Conservation (phyloP, 2,888 invertebrate genomes). For the Muscina levida region DNA sequence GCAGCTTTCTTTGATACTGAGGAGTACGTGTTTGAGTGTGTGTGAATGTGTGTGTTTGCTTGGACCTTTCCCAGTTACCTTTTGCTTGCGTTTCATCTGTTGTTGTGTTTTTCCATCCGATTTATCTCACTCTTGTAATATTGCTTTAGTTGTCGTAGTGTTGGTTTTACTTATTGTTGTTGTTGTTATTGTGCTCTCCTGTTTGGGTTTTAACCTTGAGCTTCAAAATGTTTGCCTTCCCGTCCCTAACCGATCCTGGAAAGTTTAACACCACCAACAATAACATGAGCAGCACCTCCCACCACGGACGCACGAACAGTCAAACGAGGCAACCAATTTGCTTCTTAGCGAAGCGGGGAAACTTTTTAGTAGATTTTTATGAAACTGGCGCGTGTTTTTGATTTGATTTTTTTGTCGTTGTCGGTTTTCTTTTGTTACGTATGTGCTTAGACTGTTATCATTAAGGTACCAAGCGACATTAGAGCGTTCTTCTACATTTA, state of each 20-base stretch:
- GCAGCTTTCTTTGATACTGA: neutral
- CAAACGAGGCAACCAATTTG: too few relatives aligned
- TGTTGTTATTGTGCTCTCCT: neutral
- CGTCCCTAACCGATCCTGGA: neutral
- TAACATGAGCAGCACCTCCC: neutral
- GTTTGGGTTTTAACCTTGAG: constrained; percentile 62
- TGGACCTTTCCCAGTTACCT: constrained; percentile 13
- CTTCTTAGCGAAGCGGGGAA: neutral
- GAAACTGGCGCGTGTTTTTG: constrained; percentile 76
- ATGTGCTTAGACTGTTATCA: constrained; percentile 44
- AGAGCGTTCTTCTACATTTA: constrained; percentile 37
- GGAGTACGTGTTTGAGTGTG: neutral
- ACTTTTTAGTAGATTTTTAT: constrained; percentile 64
- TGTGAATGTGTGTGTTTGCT: neutral
- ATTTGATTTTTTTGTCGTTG: constrained; percentile 71
- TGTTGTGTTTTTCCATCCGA: constrained; percentile 13
- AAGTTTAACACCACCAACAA: neutral
- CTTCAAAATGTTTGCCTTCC: constrained; percentile 46
- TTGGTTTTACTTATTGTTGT: neutral
- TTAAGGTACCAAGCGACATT: constrained; percentile 53
- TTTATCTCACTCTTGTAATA: too few relatives aligned
- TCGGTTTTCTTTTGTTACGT: constrained; percentile 12
- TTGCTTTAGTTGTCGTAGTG: neutral
- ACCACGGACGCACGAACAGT: too few relatives aligned
- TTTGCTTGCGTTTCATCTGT: neutral